Evolutionary conservation across 1,140 invertebrate species (phyloP).

Genomic region (Agrypnia vestita): DNA sequence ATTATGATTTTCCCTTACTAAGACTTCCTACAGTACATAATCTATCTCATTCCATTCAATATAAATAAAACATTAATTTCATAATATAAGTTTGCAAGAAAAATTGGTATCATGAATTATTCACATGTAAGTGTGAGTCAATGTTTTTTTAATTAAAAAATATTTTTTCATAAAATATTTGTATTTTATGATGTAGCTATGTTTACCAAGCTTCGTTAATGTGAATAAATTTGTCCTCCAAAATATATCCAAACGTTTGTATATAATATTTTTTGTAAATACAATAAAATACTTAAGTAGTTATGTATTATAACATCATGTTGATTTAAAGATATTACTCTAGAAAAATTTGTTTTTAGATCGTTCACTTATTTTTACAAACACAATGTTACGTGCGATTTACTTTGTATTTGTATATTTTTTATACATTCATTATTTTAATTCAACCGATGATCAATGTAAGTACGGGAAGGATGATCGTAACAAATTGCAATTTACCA

Average conservation of each 20-base stretch:
- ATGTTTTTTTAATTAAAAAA: too few species aligned
- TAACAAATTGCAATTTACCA: conserved; percentile 24
- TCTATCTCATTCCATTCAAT: conserved; percentile 31
- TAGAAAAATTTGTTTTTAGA: conserved; percentile 16
- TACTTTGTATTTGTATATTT: conserved; percentile 35
- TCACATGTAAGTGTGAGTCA: too few species aligned
- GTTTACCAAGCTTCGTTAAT: background rate
- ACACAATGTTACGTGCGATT: conserved; percentile 23
- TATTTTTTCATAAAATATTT: too few species aligned
- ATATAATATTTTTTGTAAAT: conserved; percentile 31
- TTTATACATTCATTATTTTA: conserved; percentile 23
- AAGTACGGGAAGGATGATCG: background rate
- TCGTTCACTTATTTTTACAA: conserved; percentile 26
- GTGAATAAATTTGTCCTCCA: conserved; percentile 16
- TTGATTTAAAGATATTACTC: conserved; percentile 12
- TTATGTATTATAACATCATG: background rate
- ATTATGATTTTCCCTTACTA: conserved; percentile 8
- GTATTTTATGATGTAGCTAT: background rate
- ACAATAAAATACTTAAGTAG: conserved; percentile 2
- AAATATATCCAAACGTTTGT: conserved; percentile 19
- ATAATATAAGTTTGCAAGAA: background rate
- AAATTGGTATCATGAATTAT: too few species aligned
- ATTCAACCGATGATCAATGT: conserved; percentile 4
- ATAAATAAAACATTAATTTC: conserved; percentile 1
- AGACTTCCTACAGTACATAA: conserved; percentile 30